Evolutionary conservation across 1,140 invertebrate genomes (phyloP), one percentile per base, ranked within the genome.

Genomic region (Caerostris extrusa): DNA sequence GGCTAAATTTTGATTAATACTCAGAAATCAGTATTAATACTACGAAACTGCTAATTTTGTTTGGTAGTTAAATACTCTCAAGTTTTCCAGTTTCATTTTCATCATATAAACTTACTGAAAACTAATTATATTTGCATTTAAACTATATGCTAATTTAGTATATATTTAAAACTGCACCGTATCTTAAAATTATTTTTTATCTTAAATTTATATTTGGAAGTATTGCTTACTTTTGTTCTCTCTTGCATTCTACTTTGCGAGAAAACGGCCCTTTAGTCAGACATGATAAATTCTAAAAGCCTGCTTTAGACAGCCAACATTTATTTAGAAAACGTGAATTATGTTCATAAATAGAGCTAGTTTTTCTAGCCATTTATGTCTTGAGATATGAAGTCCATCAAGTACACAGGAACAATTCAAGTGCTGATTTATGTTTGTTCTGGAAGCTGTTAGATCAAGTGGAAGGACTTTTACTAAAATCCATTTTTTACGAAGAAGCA

Each of bases 311-410:
- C 71, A 77, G 71, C 71, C 50, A 77, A 77, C 71, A 77, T 77
- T 77, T 77, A 77, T 77, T 50, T 77, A 53, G 71, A 50, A 77
- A 77, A 77, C 34, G 71, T 77, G 71, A 77, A 34, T 77, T 50
- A 77, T 77, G 71, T 77, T 50, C 50, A 77, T 77, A 77, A 77
- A 77, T 77, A 50, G 71, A 77, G 71, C 71, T 77, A 77, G 50
- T 77, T 77, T 77, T 50, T 53, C 71, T 50, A 53, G 34, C 34
- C 71, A 77, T 77, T 77, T 77, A 77, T 77, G 50, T 53, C 53
- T 77, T 77, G 71, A 77, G 71, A 77, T 77, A 77, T 77, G 71
- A 12, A 77, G 71, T 77, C 71, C 10, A 77, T 77, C 71, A 77
- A 77, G 71, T 12, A 14, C 71, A 10, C 14, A 4, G 14, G 5